Evolutionary conservation across 2,888 invertebrate species (phyloP).

Genomic region (Epirrhoe tristata): DNA sequence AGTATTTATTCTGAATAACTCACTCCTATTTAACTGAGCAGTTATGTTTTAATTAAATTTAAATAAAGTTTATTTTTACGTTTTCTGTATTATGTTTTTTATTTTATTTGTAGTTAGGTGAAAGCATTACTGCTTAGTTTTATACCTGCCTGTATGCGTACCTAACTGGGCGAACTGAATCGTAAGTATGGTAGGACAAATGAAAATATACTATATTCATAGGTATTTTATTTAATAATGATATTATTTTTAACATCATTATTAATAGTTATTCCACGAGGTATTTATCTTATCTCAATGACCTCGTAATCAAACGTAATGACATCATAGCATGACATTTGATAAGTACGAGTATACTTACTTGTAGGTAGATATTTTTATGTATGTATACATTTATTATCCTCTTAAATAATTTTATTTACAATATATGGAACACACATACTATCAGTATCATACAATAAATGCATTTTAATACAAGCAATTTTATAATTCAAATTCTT

Average conservation of each 20-base stretch:
- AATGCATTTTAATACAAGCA: no score
- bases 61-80: conserved; percentile 83
- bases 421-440: no score
- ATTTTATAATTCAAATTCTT: no score
- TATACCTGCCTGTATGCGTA: not conserved
- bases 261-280: not conserved
- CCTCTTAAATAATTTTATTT: no score
- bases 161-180: not conserved
- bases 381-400: no score
- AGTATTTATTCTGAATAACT: conserved; percentile 68
- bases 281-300: not conserved
- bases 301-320: no score
- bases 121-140: conserved; percentile 32
- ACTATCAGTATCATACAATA: no score
- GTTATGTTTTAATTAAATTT: conserved; percentile 75
- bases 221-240: no score
- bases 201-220: not conserved
- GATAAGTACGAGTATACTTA: no score
- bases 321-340: no score
- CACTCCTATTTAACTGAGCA: conserved; percentile 65
- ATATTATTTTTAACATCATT: not conserved
- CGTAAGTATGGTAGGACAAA: not conserved
- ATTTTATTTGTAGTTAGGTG: conserved; percentile 47
- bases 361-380: no score
- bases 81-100: conserved; percentile 75